These are phyloP conservation scores for Sebastes iracundus DNA, from an alignment of 2,797 vertebrate species.

Conservation along the genomic window DNA sequence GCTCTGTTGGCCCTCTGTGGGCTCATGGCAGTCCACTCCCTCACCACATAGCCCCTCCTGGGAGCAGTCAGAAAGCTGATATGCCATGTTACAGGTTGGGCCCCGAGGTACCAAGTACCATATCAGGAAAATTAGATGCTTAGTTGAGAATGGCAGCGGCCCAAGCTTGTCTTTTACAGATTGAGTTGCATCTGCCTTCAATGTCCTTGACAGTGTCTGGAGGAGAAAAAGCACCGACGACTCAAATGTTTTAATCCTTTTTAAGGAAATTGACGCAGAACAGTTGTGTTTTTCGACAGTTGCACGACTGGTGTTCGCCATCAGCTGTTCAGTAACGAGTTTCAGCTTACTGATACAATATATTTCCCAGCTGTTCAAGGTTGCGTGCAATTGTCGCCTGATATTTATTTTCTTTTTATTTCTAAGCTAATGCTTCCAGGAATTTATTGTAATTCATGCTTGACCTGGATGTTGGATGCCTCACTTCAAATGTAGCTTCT, in stretches of 20 bases:
- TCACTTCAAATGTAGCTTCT: not conserved
- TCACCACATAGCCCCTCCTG: conserved; percentile 44
- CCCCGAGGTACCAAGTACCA: conserved; percentile 32
- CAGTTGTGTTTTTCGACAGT: not conserved
- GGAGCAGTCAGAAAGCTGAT: conserved; percentile 59
- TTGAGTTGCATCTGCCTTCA: conserved; percentile 25
- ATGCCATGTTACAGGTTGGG: conserved; percentile 55
- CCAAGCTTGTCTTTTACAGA: conserved; percentile 35
- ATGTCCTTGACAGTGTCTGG: conserved; percentile 17
- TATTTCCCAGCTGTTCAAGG: conserved; percentile 29
- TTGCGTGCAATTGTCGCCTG: conserved; percentile 14
- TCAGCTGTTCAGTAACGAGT: conserved; percentile 21
- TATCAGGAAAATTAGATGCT: conserved; percentile 52
- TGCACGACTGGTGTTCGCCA: not conserved
- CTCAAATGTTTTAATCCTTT: not conserved
- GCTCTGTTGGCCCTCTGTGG: conserved; percentile 63
- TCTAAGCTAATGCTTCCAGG: conserved; percentile 4
- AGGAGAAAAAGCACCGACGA: not conserved
- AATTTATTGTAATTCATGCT: not conserved
- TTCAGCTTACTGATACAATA: not conserved
- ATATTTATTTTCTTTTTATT: not conserved
- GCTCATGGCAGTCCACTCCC: conserved; percentile 54
- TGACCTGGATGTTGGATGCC: not conserved
- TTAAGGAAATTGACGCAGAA: not conserved
- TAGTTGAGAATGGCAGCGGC: conserved; percentile 38